Base-by-base conservation (phyloP, 1,140 invertebrate genomes). In the Harpegnathos saltator region DNA sequence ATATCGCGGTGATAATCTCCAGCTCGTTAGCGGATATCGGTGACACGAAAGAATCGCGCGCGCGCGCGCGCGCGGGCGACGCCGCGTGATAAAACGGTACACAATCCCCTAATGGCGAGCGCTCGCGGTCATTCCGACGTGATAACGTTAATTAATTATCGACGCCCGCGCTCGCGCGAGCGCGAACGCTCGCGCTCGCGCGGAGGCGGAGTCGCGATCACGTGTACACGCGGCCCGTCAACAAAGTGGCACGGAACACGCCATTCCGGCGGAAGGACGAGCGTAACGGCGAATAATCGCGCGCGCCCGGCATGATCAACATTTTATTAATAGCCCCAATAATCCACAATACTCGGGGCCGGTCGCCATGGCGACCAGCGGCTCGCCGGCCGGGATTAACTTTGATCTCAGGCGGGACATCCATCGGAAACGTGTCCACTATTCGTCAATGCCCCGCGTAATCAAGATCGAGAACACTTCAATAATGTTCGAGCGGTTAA, bases 381-480 rank as follows among this genome's bases (percentile, higher is more conserved):
- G 61, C 65, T 82, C 56, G 80, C 58, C 69, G 63, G 50, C 50
- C 56, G 19, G 59, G 38, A 80, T 71, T 82, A 86, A 86, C 78
- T 87, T 83, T 86, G 84, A 87, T 87, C 85, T 77, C 71, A 33
- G 68, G 71, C 33, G 78, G 68, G n/a, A 85, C 78, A 65, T 65
- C 71, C 48, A 66, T 77, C 82, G 85, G 59, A 72, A 75, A 71
- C 63, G 85, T 86, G 82, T 33, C 59, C 61, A 12, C 56, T 65
- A 65, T 83, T 85, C 71, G 78, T 82, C 85, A 33, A 59, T 83
- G 65, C 26, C 22, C 22, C 15, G 52, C 15, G 65, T 86, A 86
- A 87, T 87, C 71, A 85, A 87, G 85, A 87, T 87, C 68, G 84
- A 87, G 81, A 86, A 86, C 78, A 63, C 65, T 44, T 59, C 50